phyloP scores from a whole-genome alignment of 2,888 invertebrate species.

The Frankliniella intonsa region DNA sequence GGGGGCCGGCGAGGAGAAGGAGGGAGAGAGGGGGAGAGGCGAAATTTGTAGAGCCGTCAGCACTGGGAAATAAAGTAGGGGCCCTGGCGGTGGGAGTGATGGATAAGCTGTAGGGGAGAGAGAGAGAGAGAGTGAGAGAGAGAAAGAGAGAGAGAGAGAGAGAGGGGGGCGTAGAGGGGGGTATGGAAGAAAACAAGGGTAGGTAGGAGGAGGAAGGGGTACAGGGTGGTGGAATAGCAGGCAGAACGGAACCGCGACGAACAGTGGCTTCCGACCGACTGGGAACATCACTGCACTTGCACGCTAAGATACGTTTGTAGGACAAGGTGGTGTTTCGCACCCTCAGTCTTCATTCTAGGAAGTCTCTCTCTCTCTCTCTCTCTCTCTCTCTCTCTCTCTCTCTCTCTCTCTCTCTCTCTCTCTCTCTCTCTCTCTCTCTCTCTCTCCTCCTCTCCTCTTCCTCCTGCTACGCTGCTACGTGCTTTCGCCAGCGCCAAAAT shows the following conservation, averaged over 20 bases:
- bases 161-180: background rate
- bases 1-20: background rate
- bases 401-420: too few species aligned
- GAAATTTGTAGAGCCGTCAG: conserved; percentile 22
- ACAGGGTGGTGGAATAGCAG: too few species aligned
- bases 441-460: background rate
- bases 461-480: background rate
- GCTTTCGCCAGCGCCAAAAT: too few species aligned
- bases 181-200: background rate
- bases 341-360: too few species aligned
- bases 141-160: background rate
- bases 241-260: too few species aligned
- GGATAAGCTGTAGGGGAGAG: background rate
- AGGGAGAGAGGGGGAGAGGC: background rate
- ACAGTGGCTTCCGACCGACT: too few species aligned
- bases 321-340: too few species aligned
- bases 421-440: background rate
- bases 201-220: too few species aligned
- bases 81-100: background rate
- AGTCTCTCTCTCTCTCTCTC: background rate
- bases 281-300: too few species aligned
- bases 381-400: too few species aligned
- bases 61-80: conserved; percentile 19
- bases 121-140: background rate
- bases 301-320: too few species aligned